These are phyloP conservation scores for Danio albolineatus DNA, from an alignment of 2,797 vertebrate genomes.

Conservation along the genomic window DNA sequence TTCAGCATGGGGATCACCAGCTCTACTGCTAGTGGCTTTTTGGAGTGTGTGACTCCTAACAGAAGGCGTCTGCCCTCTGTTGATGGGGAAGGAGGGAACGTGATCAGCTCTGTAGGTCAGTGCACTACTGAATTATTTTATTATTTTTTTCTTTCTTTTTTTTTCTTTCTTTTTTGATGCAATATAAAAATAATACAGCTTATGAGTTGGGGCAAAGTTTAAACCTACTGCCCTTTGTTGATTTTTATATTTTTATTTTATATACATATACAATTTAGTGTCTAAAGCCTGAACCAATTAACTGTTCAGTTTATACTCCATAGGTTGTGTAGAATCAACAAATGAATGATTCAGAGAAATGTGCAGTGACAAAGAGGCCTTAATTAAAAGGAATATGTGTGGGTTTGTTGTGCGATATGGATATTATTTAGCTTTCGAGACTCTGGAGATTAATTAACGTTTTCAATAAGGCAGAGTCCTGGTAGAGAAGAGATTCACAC, in stretches of 20 bases:
- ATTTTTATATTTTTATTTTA: constrained; percentile 14
- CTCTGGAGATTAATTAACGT: constrained; percentile 26
- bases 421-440: constrained; percentile 17
- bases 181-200: not conserved
- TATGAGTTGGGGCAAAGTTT: not conserved
- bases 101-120: constrained; percentile 50
- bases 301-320: not conserved
- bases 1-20: constrained; percentile 63
- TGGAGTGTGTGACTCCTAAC: constrained; percentile 53
- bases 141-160: too few species aligned
- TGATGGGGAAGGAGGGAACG: constrained; percentile 50
- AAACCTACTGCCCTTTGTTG: not conserved
- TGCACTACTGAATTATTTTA: not conserved
- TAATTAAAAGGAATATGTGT: constrained; percentile 25
- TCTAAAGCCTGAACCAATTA: constrained; percentile 10
- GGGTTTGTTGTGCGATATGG: constrained; percentile 2
- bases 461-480: not conserved
- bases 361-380: constrained; percentile 1
- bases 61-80: constrained; percentile 42
- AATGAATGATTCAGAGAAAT: constrained; percentile 12
- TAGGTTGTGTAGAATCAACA: constrained; percentile 12
- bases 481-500: not conserved
- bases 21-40: constrained; percentile 60
- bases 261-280: not conserved
- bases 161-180: constrained; percentile 1